Percentiles rank a stretch among this genome's conserved stretches.
Evolutionary conservation across 1,140 invertebrate genomes (phyloP).

Genomic region (Drosophila littoralis): DNA sequence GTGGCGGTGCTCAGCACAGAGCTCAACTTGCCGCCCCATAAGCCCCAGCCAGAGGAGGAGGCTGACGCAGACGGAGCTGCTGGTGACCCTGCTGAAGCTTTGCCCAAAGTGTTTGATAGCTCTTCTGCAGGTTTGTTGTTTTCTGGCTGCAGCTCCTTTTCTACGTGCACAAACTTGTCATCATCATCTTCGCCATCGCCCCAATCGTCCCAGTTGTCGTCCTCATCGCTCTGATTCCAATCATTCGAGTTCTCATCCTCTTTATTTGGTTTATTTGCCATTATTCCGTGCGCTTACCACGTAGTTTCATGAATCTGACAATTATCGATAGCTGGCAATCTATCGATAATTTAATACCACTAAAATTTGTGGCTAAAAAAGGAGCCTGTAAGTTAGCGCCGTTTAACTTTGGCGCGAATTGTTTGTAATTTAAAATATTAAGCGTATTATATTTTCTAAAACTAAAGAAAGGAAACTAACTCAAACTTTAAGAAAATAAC

Average conservation of each 20-base stretch:
- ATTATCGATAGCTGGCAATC: not conserved
- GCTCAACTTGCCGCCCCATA: slow-evolving; percentile 89
- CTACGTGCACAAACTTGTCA: slow-evolving; percentile 68
- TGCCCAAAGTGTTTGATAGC: slow-evolving; percentile 15
- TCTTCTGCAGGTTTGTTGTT: slow-evolving; percentile 25
- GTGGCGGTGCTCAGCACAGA: slow-evolving; percentile 90
- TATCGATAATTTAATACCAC: slow-evolving; percentile 12
- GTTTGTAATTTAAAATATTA: not conserved
- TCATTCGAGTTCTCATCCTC: slow-evolving; percentile 53
- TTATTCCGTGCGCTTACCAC: slow-evolving; percentile 55
- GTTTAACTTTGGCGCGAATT: slow-evolving; percentile 1
- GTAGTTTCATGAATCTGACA: slow-evolving; percentile 38
- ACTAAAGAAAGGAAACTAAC: no score
- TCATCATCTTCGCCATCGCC: slow-evolving; percentile 84
- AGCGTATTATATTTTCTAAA: no score
- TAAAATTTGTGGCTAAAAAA: no score
- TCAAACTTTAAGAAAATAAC: no score
- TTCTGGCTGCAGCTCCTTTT: slow-evolving; percentile 26
- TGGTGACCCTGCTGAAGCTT: not conserved
- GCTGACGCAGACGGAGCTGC: slow-evolving; percentile 12
- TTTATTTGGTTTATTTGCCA: slow-evolving; percentile 59
- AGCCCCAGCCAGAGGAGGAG: slow-evolving; percentile 48
- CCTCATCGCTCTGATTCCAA: slow-evolving; percentile 86
- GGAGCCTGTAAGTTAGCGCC: not conserved
- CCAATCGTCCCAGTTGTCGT: slow-evolving; percentile 86